Conservation (phyloP, 2,113 vertebrate genomes). For the Pitta sordida region DNA sequence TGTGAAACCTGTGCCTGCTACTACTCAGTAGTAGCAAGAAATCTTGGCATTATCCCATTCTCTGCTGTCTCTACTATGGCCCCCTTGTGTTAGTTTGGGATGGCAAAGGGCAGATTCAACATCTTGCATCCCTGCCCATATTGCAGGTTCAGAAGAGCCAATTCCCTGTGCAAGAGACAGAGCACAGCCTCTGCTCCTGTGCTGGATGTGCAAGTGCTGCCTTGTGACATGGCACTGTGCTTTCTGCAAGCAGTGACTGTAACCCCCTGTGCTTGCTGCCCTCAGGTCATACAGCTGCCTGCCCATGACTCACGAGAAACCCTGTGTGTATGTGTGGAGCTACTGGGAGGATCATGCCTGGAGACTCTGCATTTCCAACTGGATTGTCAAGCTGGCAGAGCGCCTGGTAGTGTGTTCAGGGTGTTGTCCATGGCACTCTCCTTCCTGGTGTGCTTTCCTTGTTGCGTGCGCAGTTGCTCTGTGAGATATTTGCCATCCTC, state of each 20-base stretch:
- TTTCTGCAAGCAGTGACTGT: neutral
- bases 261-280: neutral
- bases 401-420: slow-evolving; percentile 76
- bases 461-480: neutral
- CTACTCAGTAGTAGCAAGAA: neutral
- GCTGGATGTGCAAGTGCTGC: accelerated
- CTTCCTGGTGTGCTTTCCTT: neutral
- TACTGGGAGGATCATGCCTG: slow-evolving; percentile 89
- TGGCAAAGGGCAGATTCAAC: neutral
- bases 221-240: accelerated
- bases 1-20: neutral
- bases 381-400: slow-evolving; percentile 86
- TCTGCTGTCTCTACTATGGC: neutral
- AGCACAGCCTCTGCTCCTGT: neutral
- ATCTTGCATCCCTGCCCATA: neutral
- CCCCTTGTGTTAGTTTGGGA: neutral
- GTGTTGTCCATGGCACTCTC: neutral
- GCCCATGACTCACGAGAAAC: slow-evolving; percentile 76
- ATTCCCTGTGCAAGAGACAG: neutral
- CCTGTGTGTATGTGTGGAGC: slow-evolving; percentile 85
- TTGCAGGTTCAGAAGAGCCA: neutral
- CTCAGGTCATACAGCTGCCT: slow-evolving; percentile 86
- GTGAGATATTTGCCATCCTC: neutral
- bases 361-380: slow-evolving; percentile 84
- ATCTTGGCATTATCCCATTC: neutral